A percentile compares a stretch with the other conserved stretches of the same genome.
phyloP scores from a whole-genome alignment of 2,797 vertebrate species.

The Aldrovandia affinis region DNA sequence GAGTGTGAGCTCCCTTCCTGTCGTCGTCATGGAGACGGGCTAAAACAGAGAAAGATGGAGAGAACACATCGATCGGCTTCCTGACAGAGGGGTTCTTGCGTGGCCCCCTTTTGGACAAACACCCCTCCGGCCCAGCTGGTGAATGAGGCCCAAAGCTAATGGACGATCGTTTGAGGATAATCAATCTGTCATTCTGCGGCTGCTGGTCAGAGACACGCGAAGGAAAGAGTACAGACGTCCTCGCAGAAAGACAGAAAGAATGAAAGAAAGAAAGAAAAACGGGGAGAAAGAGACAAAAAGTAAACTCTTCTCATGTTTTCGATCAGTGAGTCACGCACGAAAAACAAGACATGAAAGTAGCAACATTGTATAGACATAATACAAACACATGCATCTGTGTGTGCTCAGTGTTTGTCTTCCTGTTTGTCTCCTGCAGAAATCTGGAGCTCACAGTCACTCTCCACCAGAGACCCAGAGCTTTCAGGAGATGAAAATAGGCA shows the following conservation, averaged over 20 bases:
- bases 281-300: background rate
- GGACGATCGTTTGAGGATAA: constrained; percentile 38
- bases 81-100: constrained; percentile 34
- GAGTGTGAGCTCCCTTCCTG: constrained; percentile 48
- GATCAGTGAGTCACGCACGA: background rate
- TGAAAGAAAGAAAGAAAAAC: background rate
- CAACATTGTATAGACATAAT: background rate
- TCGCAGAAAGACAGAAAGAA: constrained; percentile 3
- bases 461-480: too few species aligned
- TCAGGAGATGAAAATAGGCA: too few species aligned
- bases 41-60: constrained; percentile 13
- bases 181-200: constrained; percentile 51
- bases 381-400: background rate
- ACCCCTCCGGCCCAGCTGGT: constrained; percentile 28
- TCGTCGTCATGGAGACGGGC: constrained; percentile 33
- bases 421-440: too few species aligned
- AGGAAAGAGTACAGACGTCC: background rate
- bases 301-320: constrained; percentile 25
- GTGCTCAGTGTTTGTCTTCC: background rate
- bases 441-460: background rate
- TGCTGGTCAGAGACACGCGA: constrained; percentile 49
- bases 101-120: constrained; percentile 39
- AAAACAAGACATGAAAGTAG: background rate
- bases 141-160: constrained; percentile 23
- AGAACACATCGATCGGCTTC: constrained; percentile 39